These are phyloP conservation scores for Dinomys branickii DNA, from an alignment of 2,113 vertebrate genomes.

Conservation along the genomic window DNA sequence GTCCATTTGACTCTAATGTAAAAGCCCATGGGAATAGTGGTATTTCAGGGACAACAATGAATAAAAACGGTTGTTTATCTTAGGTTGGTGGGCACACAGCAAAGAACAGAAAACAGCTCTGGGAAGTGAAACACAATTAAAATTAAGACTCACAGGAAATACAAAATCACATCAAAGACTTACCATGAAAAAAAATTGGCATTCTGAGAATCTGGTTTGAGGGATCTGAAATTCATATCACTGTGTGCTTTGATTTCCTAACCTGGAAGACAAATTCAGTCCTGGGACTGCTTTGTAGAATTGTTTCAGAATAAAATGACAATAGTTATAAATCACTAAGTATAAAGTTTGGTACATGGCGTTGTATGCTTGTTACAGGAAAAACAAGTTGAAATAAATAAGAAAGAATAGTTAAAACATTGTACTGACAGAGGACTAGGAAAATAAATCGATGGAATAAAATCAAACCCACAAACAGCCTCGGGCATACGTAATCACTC, in stretches of 20 bases:
- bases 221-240: background rate
- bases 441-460: conserved; percentile 36
- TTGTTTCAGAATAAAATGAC: background rate
- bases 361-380: background rate
- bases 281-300: background rate
- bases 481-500: background rate
- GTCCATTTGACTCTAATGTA: background rate
- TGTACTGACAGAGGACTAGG: background rate
- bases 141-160: background rate
- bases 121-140: background rate
- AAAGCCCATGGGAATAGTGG: background rate
- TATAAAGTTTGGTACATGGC: background rate
- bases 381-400: conserved; percentile 50
- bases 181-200: background rate
- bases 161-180: background rate
- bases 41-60: background rate
- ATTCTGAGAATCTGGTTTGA: background rate
- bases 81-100: background rate
- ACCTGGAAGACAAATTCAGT: background rate
- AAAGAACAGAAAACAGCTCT: background rate
- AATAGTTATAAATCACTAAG: conserved; percentile 9
- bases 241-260: background rate
- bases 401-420: conserved; percentile 16
- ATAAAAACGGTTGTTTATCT: background rate
- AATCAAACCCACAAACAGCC: background rate